A percentile compares a stretch with the other conserved stretches of the same genome.
Evolutionary conservation across 2,888 invertebrate species (phyloP).

Genomic region (Lithodes maja): DNA sequence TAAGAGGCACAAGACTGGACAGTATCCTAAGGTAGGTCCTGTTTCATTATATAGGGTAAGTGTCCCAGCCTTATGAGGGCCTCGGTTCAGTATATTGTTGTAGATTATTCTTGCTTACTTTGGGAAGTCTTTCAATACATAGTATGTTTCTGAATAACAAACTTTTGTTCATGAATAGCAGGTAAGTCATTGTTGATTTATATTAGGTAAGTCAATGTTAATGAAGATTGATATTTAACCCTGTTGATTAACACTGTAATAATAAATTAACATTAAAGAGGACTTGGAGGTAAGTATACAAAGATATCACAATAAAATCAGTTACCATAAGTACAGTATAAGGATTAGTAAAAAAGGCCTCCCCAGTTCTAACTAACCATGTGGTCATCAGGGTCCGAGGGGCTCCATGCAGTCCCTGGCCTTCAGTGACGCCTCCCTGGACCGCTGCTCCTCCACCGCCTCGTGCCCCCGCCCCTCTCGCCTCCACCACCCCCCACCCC

Average conservation of each 20-base stretch:
- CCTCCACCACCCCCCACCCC: slow-evolving; percentile 50
- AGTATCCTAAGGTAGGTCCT: slow-evolving; percentile 62
- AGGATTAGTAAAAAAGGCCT: too few species aligned
- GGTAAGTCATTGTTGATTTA: too few species aligned
- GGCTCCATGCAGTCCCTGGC: slow-evolving; percentile 69
- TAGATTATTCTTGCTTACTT: not conserved
- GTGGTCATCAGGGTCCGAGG: slow-evolving; percentile 42
- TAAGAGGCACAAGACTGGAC: slow-evolving; percentile 64
- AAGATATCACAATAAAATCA: too few species aligned
- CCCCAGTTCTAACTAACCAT: too few species aligned
- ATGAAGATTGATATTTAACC: too few species aligned
- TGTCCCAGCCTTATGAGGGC: not conserved
- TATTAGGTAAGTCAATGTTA: too few species aligned
- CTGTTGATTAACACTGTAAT: too few species aligned
- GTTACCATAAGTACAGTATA: too few species aligned
- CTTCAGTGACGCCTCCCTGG: slow-evolving; percentile 69
- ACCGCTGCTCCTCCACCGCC: slow-evolving; percentile 56
- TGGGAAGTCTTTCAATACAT: not conserved
- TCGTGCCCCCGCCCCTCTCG: slow-evolving; percentile 51
- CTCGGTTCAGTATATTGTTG: not conserved
- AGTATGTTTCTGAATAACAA: not conserved
- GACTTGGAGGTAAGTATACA: too few species aligned
- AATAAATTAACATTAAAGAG: too few species aligned
- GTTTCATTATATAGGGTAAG: too few species aligned
- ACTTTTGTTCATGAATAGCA: too few species aligned